Conservation (phyloP, 2,113 vertebrate species). For the Scortum barcoo region DNA sequence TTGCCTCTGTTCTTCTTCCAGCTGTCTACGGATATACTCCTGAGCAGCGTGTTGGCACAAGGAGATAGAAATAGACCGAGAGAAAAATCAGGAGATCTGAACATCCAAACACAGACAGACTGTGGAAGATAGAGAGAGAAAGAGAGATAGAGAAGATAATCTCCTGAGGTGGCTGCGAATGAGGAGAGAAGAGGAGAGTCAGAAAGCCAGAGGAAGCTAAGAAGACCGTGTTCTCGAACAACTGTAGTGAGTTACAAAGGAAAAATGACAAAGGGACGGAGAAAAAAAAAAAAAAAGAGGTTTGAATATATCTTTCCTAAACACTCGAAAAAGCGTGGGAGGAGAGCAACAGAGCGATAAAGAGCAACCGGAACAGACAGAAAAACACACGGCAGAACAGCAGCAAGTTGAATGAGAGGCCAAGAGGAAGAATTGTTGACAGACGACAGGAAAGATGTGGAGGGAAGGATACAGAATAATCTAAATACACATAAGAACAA, state of each 20-base stretch:
- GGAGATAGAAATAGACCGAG: slow-evolving; percentile 51
- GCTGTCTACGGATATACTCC: slow-evolving; percentile 99
- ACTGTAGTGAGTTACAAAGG: slow-evolving; percentile 25
- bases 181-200: slow-evolving; percentile 27
- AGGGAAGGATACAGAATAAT: not conserved
- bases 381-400: slow-evolving; percentile 18
- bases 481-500: not conserved
- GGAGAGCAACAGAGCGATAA: slow-evolving; percentile 17
- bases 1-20: slow-evolving; percentile 99
- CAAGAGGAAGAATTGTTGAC: not conserved
- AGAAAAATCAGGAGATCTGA: slow-evolving; percentile 47
- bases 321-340: slow-evolving; percentile 9
- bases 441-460: slow-evolving; percentile 7
- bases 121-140: slow-evolving; percentile 7
- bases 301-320: slow-evolving; percentile 29
- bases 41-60: slow-evolving; percentile 84
- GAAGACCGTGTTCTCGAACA: slow-evolving; percentile 25
- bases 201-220: slow-evolving; percentile 6
- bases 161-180: slow-evolving; percentile 31
- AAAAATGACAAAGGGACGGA: slow-evolving; percentile 3
- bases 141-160: slow-evolving; percentile 31
- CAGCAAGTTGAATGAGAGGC: slow-evolving; percentile 27
- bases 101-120: slow-evolving; percentile 13
- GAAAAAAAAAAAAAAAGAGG: not conserved
- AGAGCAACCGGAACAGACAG: slow-evolving; percentile 6